Percentiles rank a stretch among this genome's conserved stretches.
Conservation (phyloP, 1,140 invertebrate genomes). For the Hydropsyche tenuis region DNA sequence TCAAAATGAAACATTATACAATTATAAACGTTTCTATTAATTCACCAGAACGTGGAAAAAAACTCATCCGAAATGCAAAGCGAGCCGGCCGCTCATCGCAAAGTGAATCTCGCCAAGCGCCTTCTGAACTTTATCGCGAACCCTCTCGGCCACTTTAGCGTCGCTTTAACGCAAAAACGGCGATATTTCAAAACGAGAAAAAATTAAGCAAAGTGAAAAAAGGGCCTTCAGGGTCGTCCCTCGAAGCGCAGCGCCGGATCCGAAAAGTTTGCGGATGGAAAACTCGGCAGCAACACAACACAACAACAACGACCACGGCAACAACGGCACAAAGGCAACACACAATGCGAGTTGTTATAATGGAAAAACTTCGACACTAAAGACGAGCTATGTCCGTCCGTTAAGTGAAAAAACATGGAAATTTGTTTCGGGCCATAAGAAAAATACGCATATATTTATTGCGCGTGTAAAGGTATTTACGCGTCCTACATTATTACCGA, state of each 20-base stretch:
- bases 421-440: slow-evolving; percentile 29
- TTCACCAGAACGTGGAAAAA: too few relatives aligned
- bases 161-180: too few relatives aligned
- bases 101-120: too few relatives aligned
- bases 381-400: slow-evolving; percentile 35
- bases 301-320: background rate
- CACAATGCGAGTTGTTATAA: slow-evolving; percentile 29
- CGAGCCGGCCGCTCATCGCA: too few relatives aligned
- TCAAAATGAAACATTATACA: too few relatives aligned
- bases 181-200: background rate
- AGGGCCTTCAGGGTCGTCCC: background rate
- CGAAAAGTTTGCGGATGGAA: slow-evolving; percentile 19
- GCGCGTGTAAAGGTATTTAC: background rate
- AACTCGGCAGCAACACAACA: background rate
- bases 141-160: too few relatives aligned
- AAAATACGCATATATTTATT: background rate
- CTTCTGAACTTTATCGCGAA: too few relatives aligned
- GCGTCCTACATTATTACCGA: background rate
- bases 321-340: slow-evolving; percentile 4
- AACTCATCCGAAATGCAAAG: too few relatives aligned
- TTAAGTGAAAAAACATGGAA: slow-evolving; percentile 38
- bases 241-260: slow-evolving; percentile 15
- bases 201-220: background rate
- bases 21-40: too few relatives aligned
- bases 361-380: slow-evolving; percentile 37